These are phyloP conservation scores for Diacarnus erythraeanus DNA, from an alignment of 37 sponge, comb jelly and placozoan species.

Conservation along the genomic window DNA sequence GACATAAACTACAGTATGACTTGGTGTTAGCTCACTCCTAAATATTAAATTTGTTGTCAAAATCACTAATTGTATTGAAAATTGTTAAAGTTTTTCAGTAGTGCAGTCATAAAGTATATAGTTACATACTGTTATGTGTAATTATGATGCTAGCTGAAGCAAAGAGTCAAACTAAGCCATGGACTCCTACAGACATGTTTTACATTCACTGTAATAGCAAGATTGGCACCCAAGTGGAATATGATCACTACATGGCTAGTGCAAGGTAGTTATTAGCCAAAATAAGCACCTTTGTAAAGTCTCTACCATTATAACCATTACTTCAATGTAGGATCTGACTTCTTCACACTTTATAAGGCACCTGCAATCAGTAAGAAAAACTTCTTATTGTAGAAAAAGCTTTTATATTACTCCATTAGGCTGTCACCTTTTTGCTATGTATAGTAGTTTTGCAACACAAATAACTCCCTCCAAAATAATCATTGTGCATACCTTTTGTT, in stretches of 20 bases:
- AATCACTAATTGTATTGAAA: background rate
- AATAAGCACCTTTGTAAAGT: background rate
- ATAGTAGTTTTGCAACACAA: too few species aligned
- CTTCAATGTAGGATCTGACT: slow-evolving; percentile 39
- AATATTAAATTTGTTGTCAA: background rate
- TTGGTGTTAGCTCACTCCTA: too few species aligned
- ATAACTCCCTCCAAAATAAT: too few species aligned
- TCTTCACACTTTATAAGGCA: slow-evolving; percentile 34
- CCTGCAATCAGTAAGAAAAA: slow-evolving; percentile 52
- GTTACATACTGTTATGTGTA: too few species aligned
- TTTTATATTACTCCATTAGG: too few species aligned
- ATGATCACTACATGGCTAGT: slow-evolving; percentile 44
- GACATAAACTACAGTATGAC: too few species aligned
- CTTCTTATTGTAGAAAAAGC: too few species aligned
- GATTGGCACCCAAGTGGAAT: slow-evolving; percentile 92
- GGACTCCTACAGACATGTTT: slow-evolving; percentile 51
- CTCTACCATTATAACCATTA: background rate
- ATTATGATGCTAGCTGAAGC: background rate
- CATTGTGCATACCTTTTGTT: too few species aligned
- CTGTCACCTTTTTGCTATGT: too few species aligned
- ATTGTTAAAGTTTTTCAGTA: too few species aligned
- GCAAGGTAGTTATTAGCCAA: slow-evolving; percentile 45
- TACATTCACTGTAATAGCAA: slow-evolving; percentile 61
- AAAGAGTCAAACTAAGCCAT: slow-evolving; percentile 4
- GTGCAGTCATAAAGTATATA: too few species aligned